Evolutionary conservation across 2,888 invertebrate species (phyloP), one percentile per base, ranked within the genome.

Genomic region (Watsonalla cultraria): DNA sequence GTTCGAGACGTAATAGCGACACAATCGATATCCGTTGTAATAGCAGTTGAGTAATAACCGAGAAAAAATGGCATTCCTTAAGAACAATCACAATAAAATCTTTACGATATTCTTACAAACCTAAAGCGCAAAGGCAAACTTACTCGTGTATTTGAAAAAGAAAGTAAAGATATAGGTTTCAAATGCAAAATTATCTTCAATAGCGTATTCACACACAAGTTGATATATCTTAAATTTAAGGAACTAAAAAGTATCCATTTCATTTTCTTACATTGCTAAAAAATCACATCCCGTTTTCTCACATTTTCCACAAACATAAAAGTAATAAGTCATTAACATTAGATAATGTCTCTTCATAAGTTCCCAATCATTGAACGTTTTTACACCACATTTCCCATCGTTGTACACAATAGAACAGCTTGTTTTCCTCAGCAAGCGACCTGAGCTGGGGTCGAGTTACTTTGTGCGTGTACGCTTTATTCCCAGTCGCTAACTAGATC

Each of bases 1-100:
- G 78, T 75, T 80, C 72, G 79, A 81, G 73, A 79, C 72, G 74
- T 76, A 80, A 76, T 71, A 62, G 66, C 68, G 61, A 76, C 66
- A 85, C 84, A 88, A 86, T 87, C 82, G 70, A 86, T 88, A 89
- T 88, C 85, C 86, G 85, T 78, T 83, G 82, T 82, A 78, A 82
- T 81, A 70, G 68, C 70, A 68, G 69, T 90, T 86, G 83, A 76
- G 80, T 85, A 86, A 86, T 74, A 82, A 63, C 79, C 80, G 71
- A 79, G 80, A 85, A 78, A 78, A 78, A 73, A 65, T 62, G 74
- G 71, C 75, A 80, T 77, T 72, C n/a, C 35, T 47, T 24, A 24
- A 24, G 24, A 24, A 24, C 24, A 24, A 24, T 2, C 24, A 24
- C 24, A 24, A 24, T 24, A 24, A 24, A n/a, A 24, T 4, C 24